Evolutionary conservation across 2,888 invertebrate genomes (phyloP).

Genomic region (Anodontia alba): DNA sequence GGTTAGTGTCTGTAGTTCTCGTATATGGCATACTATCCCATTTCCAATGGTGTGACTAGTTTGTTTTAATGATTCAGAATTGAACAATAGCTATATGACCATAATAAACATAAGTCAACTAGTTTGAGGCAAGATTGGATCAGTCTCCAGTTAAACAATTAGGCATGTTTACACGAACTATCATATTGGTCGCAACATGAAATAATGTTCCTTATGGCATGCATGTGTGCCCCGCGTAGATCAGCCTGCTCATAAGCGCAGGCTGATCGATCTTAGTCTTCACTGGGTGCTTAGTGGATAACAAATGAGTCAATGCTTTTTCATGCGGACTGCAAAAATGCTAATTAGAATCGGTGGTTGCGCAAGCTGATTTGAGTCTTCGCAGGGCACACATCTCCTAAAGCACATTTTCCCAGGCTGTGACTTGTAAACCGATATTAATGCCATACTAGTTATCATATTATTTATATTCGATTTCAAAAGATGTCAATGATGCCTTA

Average conservation of each 20-base stretch:
- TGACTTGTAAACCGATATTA: not conserved
- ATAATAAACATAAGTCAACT: slow-evolving; percentile 15
- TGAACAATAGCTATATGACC: not conserved
- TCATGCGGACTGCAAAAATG: too few species aligned
- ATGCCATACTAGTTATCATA: not conserved
- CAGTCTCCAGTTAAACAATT: slow-evolving; percentile 13
- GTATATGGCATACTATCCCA: too few species aligned
- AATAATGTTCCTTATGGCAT: too few species aligned
- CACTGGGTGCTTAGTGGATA: not conserved
- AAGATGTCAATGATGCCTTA: not conserved
- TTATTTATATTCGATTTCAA: slow-evolving; percentile 4
- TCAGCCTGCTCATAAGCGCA: not conserved
- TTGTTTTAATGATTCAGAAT: not conserved
- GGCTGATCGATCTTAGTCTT: not conserved
- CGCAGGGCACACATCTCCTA: not conserved
- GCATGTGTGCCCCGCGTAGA: too few species aligned
- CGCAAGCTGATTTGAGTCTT: not conserved
- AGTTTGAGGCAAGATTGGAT: slow-evolving; percentile 2
- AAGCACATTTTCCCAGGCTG: not conserved
- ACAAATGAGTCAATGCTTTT: too few species aligned
- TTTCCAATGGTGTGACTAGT: too few species aligned
- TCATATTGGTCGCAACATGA: not conserved
- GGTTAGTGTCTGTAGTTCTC: too few species aligned
- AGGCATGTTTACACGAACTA: not conserved
- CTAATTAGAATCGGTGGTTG: too few species aligned